Evolutionary conservation across 1,140 invertebrate species (phyloP).

Genomic region (Leptinotarsa undecemlineata): DNA sequence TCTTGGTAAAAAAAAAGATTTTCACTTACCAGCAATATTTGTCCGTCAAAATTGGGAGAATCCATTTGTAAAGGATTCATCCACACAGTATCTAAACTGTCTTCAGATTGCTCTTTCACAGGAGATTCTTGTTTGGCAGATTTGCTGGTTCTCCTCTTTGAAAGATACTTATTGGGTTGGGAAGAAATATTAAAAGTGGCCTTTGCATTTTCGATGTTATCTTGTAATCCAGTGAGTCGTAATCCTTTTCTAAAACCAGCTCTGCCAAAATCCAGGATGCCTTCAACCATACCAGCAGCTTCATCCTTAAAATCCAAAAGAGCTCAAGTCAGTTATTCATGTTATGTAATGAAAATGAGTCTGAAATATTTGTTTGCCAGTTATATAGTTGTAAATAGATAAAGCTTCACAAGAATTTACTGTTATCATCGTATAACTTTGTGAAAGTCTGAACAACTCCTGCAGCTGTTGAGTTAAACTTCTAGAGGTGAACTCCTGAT

Average conservation of each 20-base stretch:
- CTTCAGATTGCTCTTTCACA: conserved; percentile 30
- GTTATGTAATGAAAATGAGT: too few species aligned
- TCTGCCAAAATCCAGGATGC: conserved; percentile 62
- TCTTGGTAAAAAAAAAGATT: not conserved
- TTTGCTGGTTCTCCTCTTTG: conserved; percentile 31
- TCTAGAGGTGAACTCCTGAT: too few species aligned
- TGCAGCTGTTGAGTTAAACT: too few species aligned
- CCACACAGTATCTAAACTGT: conserved; percentile 45
- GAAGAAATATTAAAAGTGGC: conserved; percentile 21
- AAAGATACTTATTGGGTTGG: conserved; percentile 19
- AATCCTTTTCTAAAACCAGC: conserved; percentile 63
- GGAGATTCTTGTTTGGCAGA: conserved; percentile 28
- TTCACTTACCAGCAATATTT: conserved; percentile 45
- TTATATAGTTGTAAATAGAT: too few species aligned
- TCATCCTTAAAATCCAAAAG: conserved; percentile 55
- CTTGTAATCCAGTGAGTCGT: conserved; percentile 61
- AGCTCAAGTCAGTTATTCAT: too few species aligned
- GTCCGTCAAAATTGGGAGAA: conserved; percentile 43
- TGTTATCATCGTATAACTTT: too few species aligned
- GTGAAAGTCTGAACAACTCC: too few species aligned
- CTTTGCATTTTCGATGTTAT: conserved; percentile 54
- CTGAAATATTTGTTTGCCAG: too few species aligned
- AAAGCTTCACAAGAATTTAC: too few species aligned
- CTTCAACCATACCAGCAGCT: conserved; percentile 64
- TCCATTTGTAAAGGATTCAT: conserved; percentile 46